Percentiles rank a stretch among this genome's conserved stretches.
Conservation (phyloP, 2,888 invertebrate species). For the Leptinotarsa peninsularis region DNA sequence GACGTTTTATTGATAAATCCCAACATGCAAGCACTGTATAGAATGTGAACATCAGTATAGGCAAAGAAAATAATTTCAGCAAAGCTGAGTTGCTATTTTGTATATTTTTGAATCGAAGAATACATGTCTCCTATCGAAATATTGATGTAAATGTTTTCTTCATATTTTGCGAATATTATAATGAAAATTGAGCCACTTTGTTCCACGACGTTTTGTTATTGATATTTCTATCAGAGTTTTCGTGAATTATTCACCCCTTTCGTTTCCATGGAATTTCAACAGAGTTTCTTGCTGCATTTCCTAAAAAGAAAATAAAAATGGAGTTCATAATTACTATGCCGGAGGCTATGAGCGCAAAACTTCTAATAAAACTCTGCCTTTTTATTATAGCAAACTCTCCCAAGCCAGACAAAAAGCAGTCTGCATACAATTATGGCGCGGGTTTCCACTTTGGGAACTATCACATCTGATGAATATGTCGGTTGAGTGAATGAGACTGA, state of each 20-base stretch:
- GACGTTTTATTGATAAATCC: too few species aligned
- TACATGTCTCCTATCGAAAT: too few species aligned
- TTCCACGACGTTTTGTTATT: neutral
- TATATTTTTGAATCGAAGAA: too few species aligned
- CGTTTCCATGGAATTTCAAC: neutral
- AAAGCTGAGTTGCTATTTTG: too few species aligned
- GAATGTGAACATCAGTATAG: too few species aligned
- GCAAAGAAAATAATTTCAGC: too few species aligned
- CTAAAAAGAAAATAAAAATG: conserved; percentile 6
- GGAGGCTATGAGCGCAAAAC: conserved; percentile 9
- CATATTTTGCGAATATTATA: too few species aligned
- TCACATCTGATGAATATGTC: neutral
- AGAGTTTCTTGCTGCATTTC: conserved; percentile 3
- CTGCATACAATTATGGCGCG: conserved; percentile 6
- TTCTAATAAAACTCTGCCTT: conserved; percentile 9
- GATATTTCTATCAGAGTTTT: neutral
- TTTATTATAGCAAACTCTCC: conserved; percentile 14
- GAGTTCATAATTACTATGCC: conserved; percentile 6
- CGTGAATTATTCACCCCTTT: conserved; percentile 3
- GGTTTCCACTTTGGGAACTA: conserved; percentile 14
- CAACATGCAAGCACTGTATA: too few species aligned
- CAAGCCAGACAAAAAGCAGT: conserved; percentile 6
- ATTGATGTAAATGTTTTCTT: too few species aligned
- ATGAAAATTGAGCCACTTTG: neutral
- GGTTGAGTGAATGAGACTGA: neutral